Percentiles rank a stretch among this genome's conserved stretches.
phyloP scores from a whole-genome alignment of 2,888 invertebrate species.

The Tinea trinotella region DNA sequence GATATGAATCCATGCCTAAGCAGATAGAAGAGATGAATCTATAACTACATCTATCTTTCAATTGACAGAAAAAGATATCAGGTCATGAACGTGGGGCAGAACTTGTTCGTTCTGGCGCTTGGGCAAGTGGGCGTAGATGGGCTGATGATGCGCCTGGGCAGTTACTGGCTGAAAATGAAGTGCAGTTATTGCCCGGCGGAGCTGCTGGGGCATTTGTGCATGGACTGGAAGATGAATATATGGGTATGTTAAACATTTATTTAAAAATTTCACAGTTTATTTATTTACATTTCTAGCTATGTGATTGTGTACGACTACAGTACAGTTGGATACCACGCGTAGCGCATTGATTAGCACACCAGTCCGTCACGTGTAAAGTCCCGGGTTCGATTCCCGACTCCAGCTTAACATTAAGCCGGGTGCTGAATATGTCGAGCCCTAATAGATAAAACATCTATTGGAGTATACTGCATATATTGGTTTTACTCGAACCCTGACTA shows the following conservation, averaged over 20 bases:
- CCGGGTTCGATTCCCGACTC: too few relatives aligned
- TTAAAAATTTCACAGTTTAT: neutral
- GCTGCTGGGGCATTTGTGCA: slow-evolving; percentile 99
- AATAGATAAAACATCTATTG: too few relatives aligned
- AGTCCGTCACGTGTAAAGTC: too few relatives aligned
- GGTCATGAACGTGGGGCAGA: slow-evolving; percentile 90
- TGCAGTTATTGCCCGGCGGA: slow-evolving; percentile 91
- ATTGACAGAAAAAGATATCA: slow-evolving; percentile 81
- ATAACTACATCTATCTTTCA: too few relatives aligned
- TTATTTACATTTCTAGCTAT: neutral
- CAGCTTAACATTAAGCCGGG: too few relatives aligned
- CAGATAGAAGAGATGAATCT: too few relatives aligned
- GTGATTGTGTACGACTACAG: neutral
- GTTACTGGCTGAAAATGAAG: slow-evolving; percentile 80
- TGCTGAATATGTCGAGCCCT: too few relatives aligned
- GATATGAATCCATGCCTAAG: too few relatives aligned
- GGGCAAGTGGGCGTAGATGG: slow-evolving; percentile 74
- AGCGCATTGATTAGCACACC: too few relatives aligned
- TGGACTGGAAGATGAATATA: slow-evolving; percentile 97
- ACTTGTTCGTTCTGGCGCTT: slow-evolving; percentile 87
- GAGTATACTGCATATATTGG: too few relatives aligned
- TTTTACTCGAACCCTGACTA: too few relatives aligned
- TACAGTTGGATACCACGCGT: too few relatives aligned
- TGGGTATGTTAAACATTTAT: slow-evolving; percentile 59
- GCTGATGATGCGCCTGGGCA: slow-evolving; percentile 92